Conservation (phyloP, 2,797 vertebrate genomes). For the Ataeniobius toweri region DNA sequence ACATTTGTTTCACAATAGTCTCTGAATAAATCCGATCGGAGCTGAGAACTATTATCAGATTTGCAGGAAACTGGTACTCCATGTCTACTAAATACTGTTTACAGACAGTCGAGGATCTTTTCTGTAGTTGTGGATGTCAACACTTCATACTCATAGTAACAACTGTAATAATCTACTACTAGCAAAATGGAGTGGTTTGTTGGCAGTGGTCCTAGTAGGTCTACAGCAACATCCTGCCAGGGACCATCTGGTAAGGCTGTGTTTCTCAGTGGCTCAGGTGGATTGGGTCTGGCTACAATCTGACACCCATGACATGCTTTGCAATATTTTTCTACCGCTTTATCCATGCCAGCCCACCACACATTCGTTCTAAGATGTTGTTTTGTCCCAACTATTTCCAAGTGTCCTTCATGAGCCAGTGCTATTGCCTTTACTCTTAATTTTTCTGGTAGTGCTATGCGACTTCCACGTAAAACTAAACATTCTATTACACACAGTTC, state of each 20-base stretch:
- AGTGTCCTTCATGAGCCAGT: slow-evolving; percentile 4
- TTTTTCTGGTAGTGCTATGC: background rate
- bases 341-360: background rate
- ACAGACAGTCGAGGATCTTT: background rate
- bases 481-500: background rate
- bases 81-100: background rate
- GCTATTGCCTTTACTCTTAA: background rate
- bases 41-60: background rate
- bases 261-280: background rate
- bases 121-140: background rate
- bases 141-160: background rate
- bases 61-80: background rate
- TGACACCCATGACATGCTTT: background rate
- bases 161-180: background rate
- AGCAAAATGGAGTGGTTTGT: background rate
- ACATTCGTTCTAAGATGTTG: background rate
- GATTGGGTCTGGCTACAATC: background rate
- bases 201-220: background rate
- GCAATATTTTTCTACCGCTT: background rate
- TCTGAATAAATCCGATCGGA: background rate
- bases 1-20: background rate
- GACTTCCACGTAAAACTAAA: background rate
- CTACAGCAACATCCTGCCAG: slow-evolving; percentile 1
- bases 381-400: background rate
- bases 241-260: background rate